Evolutionary conservation across 2,888 invertebrate genomes (phyloP).

Genomic region (Microplitis manilae): DNA sequence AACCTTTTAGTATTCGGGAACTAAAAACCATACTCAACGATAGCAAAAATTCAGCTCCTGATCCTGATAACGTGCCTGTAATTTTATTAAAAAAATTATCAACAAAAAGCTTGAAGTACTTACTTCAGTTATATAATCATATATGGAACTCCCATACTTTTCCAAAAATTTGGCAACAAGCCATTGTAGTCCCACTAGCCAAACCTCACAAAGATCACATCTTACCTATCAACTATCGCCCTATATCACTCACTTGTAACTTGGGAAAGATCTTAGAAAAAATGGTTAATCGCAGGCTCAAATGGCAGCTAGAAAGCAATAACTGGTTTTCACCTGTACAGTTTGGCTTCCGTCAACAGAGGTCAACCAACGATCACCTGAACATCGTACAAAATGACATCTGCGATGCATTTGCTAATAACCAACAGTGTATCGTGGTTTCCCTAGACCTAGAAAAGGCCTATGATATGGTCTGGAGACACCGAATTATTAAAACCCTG

Average conservation of each 20-base stretch:
- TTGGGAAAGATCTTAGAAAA: constrained; percentile 49
- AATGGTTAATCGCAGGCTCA: constrained; percentile 45
- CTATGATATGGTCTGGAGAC: constrained; percentile 37
- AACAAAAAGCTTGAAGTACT: neutral
- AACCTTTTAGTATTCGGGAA: constrained; percentile 12
- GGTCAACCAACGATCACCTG: constrained; percentile 36
- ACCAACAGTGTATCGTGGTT: constrained; percentile 41
- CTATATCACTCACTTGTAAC: constrained; percentile 44
- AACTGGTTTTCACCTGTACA: constrained; percentile 43
- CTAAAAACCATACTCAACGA: constrained; percentile 11
- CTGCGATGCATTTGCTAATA: constrained; percentile 38
- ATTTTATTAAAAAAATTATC: constrained; percentile 43
- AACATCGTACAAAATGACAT: constrained; percentile 22
- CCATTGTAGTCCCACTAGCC: constrained; percentile 41
- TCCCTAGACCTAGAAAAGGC: constrained; percentile 34
- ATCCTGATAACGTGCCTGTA: constrained; percentile 43
- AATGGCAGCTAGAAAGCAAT: constrained; percentile 46
- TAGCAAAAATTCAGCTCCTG: constrained; percentile 38
- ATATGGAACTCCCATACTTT: constrained; percentile 40
- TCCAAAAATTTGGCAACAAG: constrained; percentile 41
- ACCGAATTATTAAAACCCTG: constrained; percentile 28
- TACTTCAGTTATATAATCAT: constrained; percentile 43
- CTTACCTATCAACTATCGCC: constrained; percentile 39
- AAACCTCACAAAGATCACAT: constrained; percentile 43
- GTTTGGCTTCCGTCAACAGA: constrained; percentile 43